phyloP scores from a whole-genome alignment of 2,888 invertebrate species.

The Nephrotoma flavescens region DNA sequence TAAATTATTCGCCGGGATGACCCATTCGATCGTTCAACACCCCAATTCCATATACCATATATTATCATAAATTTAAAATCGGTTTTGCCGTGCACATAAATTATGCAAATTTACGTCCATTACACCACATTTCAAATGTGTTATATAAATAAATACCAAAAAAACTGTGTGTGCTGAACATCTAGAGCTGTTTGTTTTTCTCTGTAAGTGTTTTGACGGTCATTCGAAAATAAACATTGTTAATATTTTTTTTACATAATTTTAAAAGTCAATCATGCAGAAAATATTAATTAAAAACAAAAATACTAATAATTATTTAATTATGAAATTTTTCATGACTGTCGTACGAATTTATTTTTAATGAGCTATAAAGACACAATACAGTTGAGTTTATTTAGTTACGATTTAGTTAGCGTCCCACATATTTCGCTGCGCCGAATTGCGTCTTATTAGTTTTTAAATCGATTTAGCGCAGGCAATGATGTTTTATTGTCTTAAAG shows the following conservation, averaged over 20 bases:
- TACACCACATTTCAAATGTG: background rate
- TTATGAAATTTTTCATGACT: background rate
- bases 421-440: no score
- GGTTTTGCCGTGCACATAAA: background rate
- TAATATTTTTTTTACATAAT: background rate
- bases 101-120: background rate
- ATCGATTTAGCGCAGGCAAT: no score
- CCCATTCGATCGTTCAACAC: background rate
- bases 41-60: background rate
- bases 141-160: background rate
- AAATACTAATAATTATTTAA: background rate
- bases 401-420: no score
- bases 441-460: no score
- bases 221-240: background rate
- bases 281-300: background rate
- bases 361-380: no score
- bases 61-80: background rate
- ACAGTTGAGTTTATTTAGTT: no score
- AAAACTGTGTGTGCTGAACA: background rate
- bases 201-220: background rate
- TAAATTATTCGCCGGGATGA: background rate
- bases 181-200: background rate
- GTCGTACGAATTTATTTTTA: background rate
- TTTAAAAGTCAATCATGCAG: background rate
- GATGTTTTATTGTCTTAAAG: no score